Base-by-base conservation (phyloP, 2,797 vertebrate species). In the Spondyliosoma cantharus region DNA sequence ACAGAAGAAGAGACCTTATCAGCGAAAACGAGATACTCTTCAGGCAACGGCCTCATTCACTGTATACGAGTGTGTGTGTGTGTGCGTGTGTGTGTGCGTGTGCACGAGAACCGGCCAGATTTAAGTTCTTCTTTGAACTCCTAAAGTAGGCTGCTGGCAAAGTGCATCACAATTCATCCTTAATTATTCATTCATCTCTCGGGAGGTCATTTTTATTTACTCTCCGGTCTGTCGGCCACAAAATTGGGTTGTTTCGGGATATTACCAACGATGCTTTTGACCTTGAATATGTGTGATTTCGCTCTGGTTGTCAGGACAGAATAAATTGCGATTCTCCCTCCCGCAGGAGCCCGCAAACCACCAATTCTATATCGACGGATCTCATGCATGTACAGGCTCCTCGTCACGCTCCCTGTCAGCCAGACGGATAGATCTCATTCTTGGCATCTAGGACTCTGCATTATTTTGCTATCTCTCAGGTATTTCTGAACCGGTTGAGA, bases 111-210 rank as follows among this genome's bases (percentile, higher is more conserved):
- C 63, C 58, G 70, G 52, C 43, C 73, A 52, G 59, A 54, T 80
- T 83, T 61, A 71, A 62, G 57, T 81, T 81, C 42, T 43, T 80
- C 46, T 69, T 58, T 71, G 45, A 75, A 83, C 79, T 78, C 67
- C 29, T 68, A 49, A 85, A 85, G 66, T 71, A 80, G 81, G 71
- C 80, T 88, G 45, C 78, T 82, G 77, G 83, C 82, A 80, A 56
- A 12, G 49, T 16, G 80, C 66, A 46, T 64, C 58, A 62, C 74
- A 70, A 20, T 46, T 69, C 67, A 48, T n/a, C 63, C 56, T 89
- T 70, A 85, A 85, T 90, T 89, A 86, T 87, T 85, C 43, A 89
- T 73, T 72, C 54, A 13, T 75, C 75, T 3, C 29, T 5, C 7
- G n/a, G 37, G 70, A 80, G 37, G 52, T 53, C 4, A 27, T 78